A percentile compares a stretch with the other conserved stretches of the same genome.
Evolutionary conservation across 2,113 vertebrate genomes (phyloP).

Genomic region (Delphinus delphis): DNA sequence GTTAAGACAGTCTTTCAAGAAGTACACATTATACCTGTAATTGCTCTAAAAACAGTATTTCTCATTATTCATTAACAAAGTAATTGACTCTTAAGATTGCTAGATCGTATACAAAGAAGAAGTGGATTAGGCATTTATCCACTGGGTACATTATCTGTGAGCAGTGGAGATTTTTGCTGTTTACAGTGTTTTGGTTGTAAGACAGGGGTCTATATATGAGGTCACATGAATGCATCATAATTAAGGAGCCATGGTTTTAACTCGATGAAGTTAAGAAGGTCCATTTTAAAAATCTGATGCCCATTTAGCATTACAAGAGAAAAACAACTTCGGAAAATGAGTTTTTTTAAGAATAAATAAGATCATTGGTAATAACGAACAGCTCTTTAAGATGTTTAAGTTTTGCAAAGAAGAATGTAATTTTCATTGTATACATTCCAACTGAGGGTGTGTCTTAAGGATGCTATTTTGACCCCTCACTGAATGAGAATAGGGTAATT

Average conservation of each 20-base stretch:
- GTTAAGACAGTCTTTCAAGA: neutral
- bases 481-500: neutral
- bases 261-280: neutral
- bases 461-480: neutral
- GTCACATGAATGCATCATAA: neutral
- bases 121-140: neutral
- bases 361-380: neutral
- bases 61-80: neutral
- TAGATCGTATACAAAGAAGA: neutral
- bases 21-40: neutral
- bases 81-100: neutral
- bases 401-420: neutral
- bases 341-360: neutral
- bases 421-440: neutral
- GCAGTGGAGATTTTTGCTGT: neutral
- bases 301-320: neutral
- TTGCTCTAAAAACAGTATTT: conserved; percentile 13
- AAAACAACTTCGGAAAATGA: conserved; percentile 27
- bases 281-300: neutral
- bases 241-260: conserved; percentile 39
- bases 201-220: neutral
- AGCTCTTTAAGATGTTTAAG: neutral
- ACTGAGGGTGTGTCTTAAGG: neutral
- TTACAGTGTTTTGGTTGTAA: neutral
- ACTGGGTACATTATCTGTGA: neutral